Evolutionary conservation across 2,797 vertebrate species (phyloP), one percentile per base, ranked within the genome.

Genomic region (Siniperca obscura): DNA sequence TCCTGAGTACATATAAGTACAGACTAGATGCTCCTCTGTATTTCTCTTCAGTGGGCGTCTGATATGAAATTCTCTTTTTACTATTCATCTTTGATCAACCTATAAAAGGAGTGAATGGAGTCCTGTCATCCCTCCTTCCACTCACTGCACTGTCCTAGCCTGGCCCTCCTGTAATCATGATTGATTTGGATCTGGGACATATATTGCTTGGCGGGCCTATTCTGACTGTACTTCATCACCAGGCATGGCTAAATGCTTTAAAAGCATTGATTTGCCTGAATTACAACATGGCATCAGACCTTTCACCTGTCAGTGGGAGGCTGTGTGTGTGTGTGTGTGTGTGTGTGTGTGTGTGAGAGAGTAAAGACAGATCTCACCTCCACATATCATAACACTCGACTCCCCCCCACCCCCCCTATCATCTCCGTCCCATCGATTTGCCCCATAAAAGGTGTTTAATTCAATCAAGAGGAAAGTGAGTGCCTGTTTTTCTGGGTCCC

Each of bases 391-490:
- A 94, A 95, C 86, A 86, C 90, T 78, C 69, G 52, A 92, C 94
- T 89, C 93, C 80, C 76, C 79, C 80, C 85, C 68, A 68, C 67
- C 46, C 91, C 95, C 86, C 2, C 30, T 30, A 85, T 90, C 91
- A 95, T 97, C 96, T 96, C 96, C 92, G 92, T 95, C 95, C 94
- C 96, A 98, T 98, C 94, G 96, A 98, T 98, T 96, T 91, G 92
- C 91, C 95, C 96, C 96, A 97, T 97, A 97, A 98, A 98, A 96
- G 95, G 97, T 98, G 97, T 98, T 98, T 98, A 98, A 98, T 97
- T 98, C 96, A 97, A 98, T 98, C 97, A 97, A 95, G 96, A 95
- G 95, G 96, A 97, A 97, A 97, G 97, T 96, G 96, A 97, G 96
- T 96, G 97, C 96, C 97, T 96, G 96, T 97, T 97, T 98, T 98